Base-by-base conservation (phyloP, 2,797 vertebrate genomes). In the Cryptoblepharus egeriae region DNA sequence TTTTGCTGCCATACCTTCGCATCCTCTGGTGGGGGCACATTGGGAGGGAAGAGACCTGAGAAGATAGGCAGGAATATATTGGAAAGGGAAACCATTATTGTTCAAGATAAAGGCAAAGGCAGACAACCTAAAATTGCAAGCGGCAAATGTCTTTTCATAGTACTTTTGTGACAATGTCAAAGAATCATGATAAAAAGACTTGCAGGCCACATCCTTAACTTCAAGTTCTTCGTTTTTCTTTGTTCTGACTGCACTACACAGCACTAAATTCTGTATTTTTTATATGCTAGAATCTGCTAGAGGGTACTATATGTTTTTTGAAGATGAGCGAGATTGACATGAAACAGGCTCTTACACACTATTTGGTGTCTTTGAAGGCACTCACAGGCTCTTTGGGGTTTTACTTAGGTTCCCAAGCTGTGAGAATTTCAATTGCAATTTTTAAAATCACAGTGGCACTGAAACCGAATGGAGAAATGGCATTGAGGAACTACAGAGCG, bases 291-390 rank as follows among this genome's bases (percentile, higher is more conserved):
- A 90, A 88, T 75, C 64, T 87, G 82, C 86, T 88, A 80, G 83
- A 64, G 84, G 85, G 86, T 82, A 85, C 88, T 88, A 75, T 88
- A 86, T 89, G 57, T 85, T 88, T 89, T 88, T 84, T 2, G 0
- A 18, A 92, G 78, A 92, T 90, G 85, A 94, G 92, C 92, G 86
- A 90, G 69, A 88, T 37, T 30, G 79, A 90, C 79, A 91, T 88
- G 60, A 93, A 93, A 90, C 78, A 87, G 83, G 55, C 85, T 88
- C 85, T 91, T 73, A 77, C 78, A 74, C 42, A 83, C 77, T 83
- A 74, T 86, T 87, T 89, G 75, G 67, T 90, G 60, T 77, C 88
- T 92, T 85, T 91, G 85, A 89, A 92, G 88, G 89, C 52, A 88
- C 80, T 86, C 75, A 73, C 82, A 85, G 89, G 65, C 77, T 52